Conservation (phyloP, 2,797 vertebrate genomes). For the Centropyge bicolor region DNA sequence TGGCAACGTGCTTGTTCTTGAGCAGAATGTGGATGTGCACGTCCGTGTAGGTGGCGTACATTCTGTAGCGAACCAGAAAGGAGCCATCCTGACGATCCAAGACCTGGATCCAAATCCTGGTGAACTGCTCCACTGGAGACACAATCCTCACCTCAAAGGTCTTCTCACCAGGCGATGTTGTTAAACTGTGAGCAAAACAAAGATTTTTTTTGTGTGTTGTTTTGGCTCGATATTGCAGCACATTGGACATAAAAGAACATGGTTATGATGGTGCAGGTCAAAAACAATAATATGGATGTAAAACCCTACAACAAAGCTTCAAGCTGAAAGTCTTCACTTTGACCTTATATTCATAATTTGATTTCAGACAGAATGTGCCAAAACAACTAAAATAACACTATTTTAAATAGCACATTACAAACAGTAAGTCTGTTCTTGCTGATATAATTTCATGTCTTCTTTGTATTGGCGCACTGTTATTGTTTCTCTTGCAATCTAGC, state of each 20-base stretch:
- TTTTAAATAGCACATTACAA: background rate
- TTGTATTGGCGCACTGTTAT: background rate
- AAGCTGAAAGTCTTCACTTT: background rate
- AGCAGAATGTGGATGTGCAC: constrained; percentile 90
- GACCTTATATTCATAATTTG: background rate
- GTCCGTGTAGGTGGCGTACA: constrained; percentile 94
- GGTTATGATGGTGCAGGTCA: too few species aligned
- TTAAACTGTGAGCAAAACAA: constrained; percentile 84
- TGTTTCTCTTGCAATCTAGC: constrained; percentile 5
- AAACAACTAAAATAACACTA: background rate
- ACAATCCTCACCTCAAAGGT: constrained; percentile 92
- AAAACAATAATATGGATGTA: background rate
- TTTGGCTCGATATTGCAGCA: too few species aligned
- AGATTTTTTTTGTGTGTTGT: too few species aligned
- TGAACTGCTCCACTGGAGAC: constrained; percentile 90
- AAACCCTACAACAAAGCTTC: background rate
- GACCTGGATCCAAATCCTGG: constrained; percentile 94
- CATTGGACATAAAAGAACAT: too few species aligned
- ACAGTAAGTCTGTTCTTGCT: background rate
- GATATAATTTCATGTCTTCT: constrained; percentile 1
- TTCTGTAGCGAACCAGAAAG: constrained; percentile 95
- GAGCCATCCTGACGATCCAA: constrained; percentile 96
- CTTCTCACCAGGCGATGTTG: constrained; percentile 91
- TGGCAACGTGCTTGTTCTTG: constrained; percentile 86
- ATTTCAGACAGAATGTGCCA: background rate